Evolutionary conservation across 1,140 invertebrate genomes (phyloP).

Genomic region (Apocrypta bakeri): DNA sequence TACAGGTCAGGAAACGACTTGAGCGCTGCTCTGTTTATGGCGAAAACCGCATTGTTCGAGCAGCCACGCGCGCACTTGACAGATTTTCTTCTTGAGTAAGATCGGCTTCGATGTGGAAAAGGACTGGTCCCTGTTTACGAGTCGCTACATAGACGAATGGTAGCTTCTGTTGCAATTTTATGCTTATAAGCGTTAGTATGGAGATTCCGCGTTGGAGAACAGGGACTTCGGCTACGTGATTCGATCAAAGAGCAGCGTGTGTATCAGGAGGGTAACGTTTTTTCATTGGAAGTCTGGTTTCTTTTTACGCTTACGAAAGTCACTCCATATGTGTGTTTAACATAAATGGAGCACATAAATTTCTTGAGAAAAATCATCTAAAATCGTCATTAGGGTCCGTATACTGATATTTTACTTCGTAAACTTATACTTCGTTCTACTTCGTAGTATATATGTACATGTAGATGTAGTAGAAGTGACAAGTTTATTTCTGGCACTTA

Average conservation of each 20-base stretch:
- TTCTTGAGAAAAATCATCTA: too few species aligned
- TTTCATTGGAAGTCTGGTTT: too few species aligned
- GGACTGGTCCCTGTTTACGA: not conserved
- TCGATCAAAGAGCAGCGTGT: not conserved
- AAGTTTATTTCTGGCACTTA: not conserved
- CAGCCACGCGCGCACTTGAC: conserved; percentile 15
- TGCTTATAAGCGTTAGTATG: not conserved
- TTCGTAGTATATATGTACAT: too few species aligned
- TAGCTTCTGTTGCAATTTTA: conserved; percentile 2
- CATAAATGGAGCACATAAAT: not conserved
- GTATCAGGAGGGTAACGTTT: not conserved
- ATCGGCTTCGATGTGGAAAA: not conserved
- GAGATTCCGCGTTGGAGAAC: not conserved
- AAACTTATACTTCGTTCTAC: too few species aligned
- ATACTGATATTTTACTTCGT: too few species aligned
- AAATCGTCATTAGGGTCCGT: too few species aligned
- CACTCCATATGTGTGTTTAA: too few species aligned
- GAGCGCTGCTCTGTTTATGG: conserved; percentile 19
- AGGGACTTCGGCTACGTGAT: not conserved
- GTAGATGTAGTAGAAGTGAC: too few species aligned
- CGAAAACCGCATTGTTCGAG: conserved; percentile 42
- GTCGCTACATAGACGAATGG: not conserved
- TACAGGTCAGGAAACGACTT: conserved; percentile 2
- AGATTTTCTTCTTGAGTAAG: not conserved
- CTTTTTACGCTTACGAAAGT: not conserved